Percentiles rank a stretch among this genome's conserved stretches.
phyloP scores from a whole-genome alignment of 92 coral and sea anemone genomes.

The Paramuricea clavata region DNA sequence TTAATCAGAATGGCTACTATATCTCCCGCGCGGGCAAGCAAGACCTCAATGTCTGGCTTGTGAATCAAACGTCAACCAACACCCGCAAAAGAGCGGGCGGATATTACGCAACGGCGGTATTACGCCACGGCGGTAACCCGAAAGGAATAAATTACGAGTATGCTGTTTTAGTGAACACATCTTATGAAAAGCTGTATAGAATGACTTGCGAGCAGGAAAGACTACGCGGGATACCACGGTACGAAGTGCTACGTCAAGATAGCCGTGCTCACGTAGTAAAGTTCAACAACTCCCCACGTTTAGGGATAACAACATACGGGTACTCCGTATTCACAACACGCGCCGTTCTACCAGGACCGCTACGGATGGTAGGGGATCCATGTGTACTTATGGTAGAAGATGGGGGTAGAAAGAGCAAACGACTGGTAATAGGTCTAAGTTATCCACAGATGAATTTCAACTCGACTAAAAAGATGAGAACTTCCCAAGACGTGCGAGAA shows the following conservation, averaged over 20 bases:
- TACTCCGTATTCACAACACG: conserved; percentile 62
- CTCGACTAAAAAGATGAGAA: conserved; percentile 28
- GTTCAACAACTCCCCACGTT: conserved; percentile 57
- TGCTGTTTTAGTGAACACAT: conserved; percentile 60
- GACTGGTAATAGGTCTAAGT: conserved; percentile 21
- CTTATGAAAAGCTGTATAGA: conserved; percentile 21
- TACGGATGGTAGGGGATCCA: conserved; percentile 35
- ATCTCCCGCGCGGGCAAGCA: conserved; percentile 47
- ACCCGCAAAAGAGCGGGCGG: conserved; percentile 27
- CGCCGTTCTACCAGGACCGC: conserved; percentile 52
- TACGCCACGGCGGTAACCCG: conserved; percentile 57
- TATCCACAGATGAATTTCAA: conserved; percentile 47
- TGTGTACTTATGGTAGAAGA: conserved; percentile 74
- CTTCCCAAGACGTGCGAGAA: conserved; percentile 11
- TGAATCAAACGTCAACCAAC: conserved; percentile 53
- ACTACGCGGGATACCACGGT: neutral
- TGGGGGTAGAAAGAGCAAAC: conserved; percentile 33
- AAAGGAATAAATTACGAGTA: conserved; percentile 56
- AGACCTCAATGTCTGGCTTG: conserved; percentile 32
- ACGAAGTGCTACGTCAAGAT: conserved; percentile 50
- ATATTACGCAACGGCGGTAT: conserved; percentile 72
- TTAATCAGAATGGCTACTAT: conserved; percentile 67
- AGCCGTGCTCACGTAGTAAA: conserved; percentile 69
- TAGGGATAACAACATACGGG: conserved; percentile 45
- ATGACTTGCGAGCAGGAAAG: conserved; percentile 48